These are phyloP conservation scores for Drosophila trapezifrons DNA, from an alignment of 1,140 invertebrate species.

Conservation along the genomic window DNA sequence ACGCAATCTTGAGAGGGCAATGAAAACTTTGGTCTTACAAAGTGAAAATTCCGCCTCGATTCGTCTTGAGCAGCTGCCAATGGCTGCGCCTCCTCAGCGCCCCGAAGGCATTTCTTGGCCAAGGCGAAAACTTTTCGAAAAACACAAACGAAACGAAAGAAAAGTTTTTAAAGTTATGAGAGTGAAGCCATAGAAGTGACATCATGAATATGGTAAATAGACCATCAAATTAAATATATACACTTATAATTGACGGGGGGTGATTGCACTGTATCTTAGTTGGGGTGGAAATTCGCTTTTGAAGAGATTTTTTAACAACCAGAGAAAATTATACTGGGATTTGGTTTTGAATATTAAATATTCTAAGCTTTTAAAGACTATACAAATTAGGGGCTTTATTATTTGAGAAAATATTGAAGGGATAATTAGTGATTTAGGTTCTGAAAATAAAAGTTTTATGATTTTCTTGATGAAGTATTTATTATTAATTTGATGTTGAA, in stretches of 20 bases:
- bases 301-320: too few relatives aligned
- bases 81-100: conserved; percentile 4
- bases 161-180: conserved; percentile 50
- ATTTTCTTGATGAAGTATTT: too few relatives aligned
- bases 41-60: conserved; percentile 68
- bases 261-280: not conserved
- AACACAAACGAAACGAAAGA: conserved; percentile 15
- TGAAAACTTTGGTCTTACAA: conserved; percentile 72
- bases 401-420: not conserved
- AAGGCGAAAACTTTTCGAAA: conserved; percentile 25
- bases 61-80: conserved; percentile 59
- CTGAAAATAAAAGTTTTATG: too few relatives aligned
- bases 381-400: not conserved
- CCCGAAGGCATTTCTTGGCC: conserved; percentile 19
- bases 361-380: not conserved
- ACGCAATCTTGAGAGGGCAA: conserved; percentile 76
- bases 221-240: conserved; percentile 54
- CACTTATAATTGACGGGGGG: conserved; percentile 43
- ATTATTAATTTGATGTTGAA: too few relatives aligned
- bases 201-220: conserved; percentile 52
- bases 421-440: too few relatives aligned
- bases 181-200: conserved; percentile 38
- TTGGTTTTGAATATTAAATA: conserved; percentile 31
- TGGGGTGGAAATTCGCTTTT: conserved; percentile 14
- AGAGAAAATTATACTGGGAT: conserved; percentile 21